A percentile compares a stretch with the other conserved stretches of the same genome.
These are phyloP conservation scores for Nyctereutes procyonoides DNA, from an alignment of 2,113 vertebrate genomes.

Conservation along the genomic window DNA sequence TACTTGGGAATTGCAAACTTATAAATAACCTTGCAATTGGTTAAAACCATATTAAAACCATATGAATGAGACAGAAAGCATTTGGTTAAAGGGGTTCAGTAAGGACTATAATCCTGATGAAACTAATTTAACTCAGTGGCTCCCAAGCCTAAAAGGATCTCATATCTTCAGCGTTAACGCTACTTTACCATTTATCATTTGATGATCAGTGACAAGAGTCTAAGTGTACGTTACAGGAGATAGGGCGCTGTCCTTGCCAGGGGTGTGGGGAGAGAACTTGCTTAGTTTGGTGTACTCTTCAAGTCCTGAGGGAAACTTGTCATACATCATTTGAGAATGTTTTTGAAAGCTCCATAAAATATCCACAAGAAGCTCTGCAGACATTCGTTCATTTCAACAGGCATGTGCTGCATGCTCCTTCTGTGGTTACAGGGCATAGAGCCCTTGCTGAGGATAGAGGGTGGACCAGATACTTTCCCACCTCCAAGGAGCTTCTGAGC, in stretches of 20 bases:
- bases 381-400: conserved; percentile 40
- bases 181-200: conserved; percentile 68
- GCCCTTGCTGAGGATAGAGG: background rate
- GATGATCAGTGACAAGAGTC: conserved; percentile 40
- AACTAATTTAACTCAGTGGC: conserved; percentile 84
- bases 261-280: background rate
- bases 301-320: conserved; percentile 63
- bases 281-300: conserved; percentile 54
- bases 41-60: conserved; percentile 96
- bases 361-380: conserved; percentile 33
- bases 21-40: conserved; percentile 98
- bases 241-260: background rate
- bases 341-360: conserved; percentile 75
- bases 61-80: conserved; percentile 90
- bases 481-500: background rate
- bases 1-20: conserved; percentile 94
- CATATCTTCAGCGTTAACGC: conserved; percentile 69
- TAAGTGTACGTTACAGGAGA: conserved; percentile 57
- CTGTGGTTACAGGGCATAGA: background rate
- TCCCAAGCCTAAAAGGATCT: conserved; percentile 76
- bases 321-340: conserved; percentile 70
- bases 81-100: conserved; percentile 86
- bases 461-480: background rate
- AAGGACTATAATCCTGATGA: conserved; percentile 86
- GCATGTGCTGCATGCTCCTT: background rate